Evolutionary conservation across 1,140 invertebrate genomes (phyloP).

Genomic region (Drosophila oshimai): DNA sequence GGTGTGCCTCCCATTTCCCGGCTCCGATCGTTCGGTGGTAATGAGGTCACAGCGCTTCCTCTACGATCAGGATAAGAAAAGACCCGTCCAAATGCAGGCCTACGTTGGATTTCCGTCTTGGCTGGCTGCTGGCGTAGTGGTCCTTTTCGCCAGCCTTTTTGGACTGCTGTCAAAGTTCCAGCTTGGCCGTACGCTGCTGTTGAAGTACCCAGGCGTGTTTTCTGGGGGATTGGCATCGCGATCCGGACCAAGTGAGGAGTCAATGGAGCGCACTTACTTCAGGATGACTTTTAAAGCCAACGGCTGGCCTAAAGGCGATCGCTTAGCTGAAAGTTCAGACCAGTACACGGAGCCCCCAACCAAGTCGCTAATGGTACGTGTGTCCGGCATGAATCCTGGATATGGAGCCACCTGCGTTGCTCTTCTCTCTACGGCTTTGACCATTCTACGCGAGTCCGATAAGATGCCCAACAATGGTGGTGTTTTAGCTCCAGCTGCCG

Average conservation of each 20-base stretch:
- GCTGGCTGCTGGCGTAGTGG: slow-evolving; percentile 76
- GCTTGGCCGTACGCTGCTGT: slow-evolving; percentile 86
- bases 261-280: slow-evolving; percentile 86
- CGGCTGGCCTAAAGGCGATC: slow-evolving; percentile 90
- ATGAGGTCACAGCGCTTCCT: slow-evolving; percentile 89
- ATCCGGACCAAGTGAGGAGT: slow-evolving; percentile 87
- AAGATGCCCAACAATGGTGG: slow-evolving; percentile 87
- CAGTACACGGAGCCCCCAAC: slow-evolving; percentile 86
- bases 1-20: slow-evolving; percentile 89
- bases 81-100: slow-evolving; percentile 88
- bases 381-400: slow-evolving; percentile 88
- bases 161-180: slow-evolving; percentile 86
- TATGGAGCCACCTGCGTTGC: slow-evolving; percentile 91
- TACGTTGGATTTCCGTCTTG: slow-evolving; percentile 85
- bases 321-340: slow-evolving; percentile 85
- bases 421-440: slow-evolving; percentile 88
- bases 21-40: slow-evolving; percentile 91
- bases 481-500: slow-evolving; percentile 84
- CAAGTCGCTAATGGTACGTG: slow-evolving; percentile 87
- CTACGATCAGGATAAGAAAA: slow-evolving; percentile 86
- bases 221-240: slow-evolving; percentile 87
- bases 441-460: slow-evolving; percentile 89
- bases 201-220: slow-evolving; percentile 90
- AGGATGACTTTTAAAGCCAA: slow-evolving; percentile 88
- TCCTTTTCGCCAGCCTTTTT: slow-evolving; percentile 86